Evolutionary conservation across 2,797 vertebrate genomes (phyloP).

Genomic region (Mallotus villosus): DNA sequence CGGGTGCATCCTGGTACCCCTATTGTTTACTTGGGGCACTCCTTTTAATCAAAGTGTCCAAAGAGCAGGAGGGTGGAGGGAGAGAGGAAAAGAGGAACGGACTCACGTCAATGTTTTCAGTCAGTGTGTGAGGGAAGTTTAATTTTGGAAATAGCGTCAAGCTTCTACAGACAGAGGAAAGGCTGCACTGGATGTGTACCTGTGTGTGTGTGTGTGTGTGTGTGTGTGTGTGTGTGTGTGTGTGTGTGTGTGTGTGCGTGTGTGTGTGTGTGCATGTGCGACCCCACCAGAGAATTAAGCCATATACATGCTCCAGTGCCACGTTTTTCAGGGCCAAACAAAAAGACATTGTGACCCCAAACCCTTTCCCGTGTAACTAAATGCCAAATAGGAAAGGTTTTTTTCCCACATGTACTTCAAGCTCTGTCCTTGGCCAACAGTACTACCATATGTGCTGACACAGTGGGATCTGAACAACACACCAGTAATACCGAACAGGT

Average conservation of each 20-base stretch:
- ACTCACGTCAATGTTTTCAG: constrained; percentile 34
- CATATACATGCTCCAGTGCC: background rate
- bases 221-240: constrained; percentile 1
- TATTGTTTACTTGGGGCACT: constrained; percentile 47
- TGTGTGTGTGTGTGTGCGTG: background rate
- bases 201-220: background rate
- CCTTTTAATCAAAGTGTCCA: constrained; percentile 35
- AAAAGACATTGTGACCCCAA: background rate
- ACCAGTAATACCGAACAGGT: constrained; percentile 57
- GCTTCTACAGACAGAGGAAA: constrained; percentile 36
- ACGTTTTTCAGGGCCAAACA: background rate
- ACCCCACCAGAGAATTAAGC: background rate
- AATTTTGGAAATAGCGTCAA: constrained; percentile 54
- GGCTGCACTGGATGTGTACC: constrained; percentile 8
- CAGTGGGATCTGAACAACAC: background rate
- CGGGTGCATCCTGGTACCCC: constrained; percentile 50
- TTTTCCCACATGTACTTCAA: background rate
- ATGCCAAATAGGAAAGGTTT: background rate
- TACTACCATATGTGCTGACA: constrained; percentile 25
- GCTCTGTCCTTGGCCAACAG: constrained; percentile 28
- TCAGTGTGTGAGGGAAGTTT: constrained; percentile 35
- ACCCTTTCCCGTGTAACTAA: constrained; percentile 3
- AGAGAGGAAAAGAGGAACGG: constrained; percentile 38
- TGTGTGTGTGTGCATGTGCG: background rate
- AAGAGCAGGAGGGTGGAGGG: constrained; percentile 37